Evolutionary conservation across 2,113 vertebrate species (phyloP).

Genomic region (Hydrolagus affinis): DNA sequence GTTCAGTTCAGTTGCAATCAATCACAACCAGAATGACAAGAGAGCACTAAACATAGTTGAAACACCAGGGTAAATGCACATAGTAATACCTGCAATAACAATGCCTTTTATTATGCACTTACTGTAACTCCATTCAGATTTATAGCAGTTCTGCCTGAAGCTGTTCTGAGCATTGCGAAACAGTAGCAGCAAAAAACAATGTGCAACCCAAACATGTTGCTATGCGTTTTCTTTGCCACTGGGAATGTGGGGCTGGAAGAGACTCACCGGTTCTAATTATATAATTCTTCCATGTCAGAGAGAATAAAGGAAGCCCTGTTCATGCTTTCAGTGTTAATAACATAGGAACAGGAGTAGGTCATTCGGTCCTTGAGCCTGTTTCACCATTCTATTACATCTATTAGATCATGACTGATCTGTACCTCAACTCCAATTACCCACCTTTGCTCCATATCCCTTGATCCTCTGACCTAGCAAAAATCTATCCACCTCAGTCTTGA

Average conservation of each 20-base stretch:
- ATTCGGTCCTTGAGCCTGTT: too few relatives aligned
- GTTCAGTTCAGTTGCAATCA: background rate
- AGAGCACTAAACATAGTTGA: background rate
- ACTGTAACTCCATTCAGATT: background rate
- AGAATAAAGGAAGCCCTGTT: slow-evolving; percentile 15
- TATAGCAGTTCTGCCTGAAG: background rate
- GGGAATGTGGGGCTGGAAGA: background rate
- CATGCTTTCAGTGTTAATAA: background rate
- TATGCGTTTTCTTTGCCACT: slow-evolving; percentile 22
- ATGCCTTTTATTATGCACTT: slow-evolving; percentile 13
- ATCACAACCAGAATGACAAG: background rate
- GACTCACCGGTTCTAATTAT: slow-evolving; percentile 11
- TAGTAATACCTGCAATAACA: background rate
- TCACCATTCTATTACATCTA: too few relatives aligned
- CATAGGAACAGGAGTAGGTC: too few relatives aligned
- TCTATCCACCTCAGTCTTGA: too few relatives aligned
- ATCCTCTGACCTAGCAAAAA: too few relatives aligned
- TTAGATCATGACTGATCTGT: too few relatives aligned
- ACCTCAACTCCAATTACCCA: too few relatives aligned
- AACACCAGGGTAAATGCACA: background rate
- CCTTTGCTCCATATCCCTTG: too few relatives aligned
- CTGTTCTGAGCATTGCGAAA: slow-evolving; percentile 8
- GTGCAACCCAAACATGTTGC: background rate
- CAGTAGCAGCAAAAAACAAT: slow-evolving; percentile 3
- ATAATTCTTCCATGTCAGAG: slow-evolving; percentile 12